Evolutionary conservation across 2,888 invertebrate species (phyloP), one percentile per base, ranked within the genome.

Genomic region (Cataglyphis altisquamis): DNA sequence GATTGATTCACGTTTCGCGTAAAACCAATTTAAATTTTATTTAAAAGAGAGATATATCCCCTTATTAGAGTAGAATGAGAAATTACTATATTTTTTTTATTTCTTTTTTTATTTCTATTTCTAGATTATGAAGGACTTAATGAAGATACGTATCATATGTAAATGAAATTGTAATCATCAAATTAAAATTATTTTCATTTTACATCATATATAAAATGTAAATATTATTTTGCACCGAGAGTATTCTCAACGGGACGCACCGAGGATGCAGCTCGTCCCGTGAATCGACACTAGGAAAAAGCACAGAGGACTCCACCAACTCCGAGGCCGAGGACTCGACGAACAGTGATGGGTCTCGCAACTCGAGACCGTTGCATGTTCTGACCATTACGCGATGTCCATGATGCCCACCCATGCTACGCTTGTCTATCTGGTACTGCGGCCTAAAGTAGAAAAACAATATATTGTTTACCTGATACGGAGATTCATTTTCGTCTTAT

Each of bases 301-400:
- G 93, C 85, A 95, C 95, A 87, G 95, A 94, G 82, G 95, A 95
- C 83, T 96, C 96, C 63, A 95, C 94, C 87, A 95, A 93, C 85
- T 95, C 95, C 72, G 93, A 92, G 25, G 92, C 92, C 86, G 95
- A 95, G 84, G 95, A 94, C 92, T 95, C 94, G 85, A 92, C 94
- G 90, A 94, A 94, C 41, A 93, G 85, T 66, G 95, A 93, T 10
- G 95, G 95, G 88, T 97, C 97, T 92, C 97, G 95, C 90, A 97
- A 95, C 94, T 97, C 97, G 87, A 97, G 95, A 84, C 97, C 97
- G 93, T 97, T 97, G 94, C 97, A 97, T 78, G 97, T 97, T 92
- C 97, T 96, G 84, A 97, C 97, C 96, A 97, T 96, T 84, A 97
- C 96, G 87, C 97, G 96, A 86, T 96, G 96, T 85, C 90, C 92